Base-by-base conservation (phyloP, 2,888 invertebrate genomes). In the Diogma glabrata region DNA sequence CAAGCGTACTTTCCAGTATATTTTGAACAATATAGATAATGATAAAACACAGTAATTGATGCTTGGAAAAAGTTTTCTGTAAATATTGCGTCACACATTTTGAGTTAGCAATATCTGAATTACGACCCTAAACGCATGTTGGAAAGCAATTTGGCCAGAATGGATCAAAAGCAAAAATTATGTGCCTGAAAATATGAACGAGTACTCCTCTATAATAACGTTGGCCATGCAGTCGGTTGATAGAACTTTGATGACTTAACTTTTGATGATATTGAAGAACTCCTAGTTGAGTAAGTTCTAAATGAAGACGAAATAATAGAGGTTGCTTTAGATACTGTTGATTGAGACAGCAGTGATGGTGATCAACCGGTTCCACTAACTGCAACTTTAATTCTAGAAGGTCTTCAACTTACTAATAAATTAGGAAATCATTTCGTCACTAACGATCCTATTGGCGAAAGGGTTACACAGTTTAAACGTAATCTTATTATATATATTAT, bases 361-460 rank as follows among this genome's bases (percentile, higher is more conserved):
- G 53, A 56, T 49, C 53, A 57, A 54, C 51, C 51, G 53, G 50
- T 47, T 20, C 50, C 51, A 53, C 30, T 55, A 14, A 56, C 52
- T 49, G 55, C 36, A 56, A 53, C 51, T 54, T 52, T 51, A 55
- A 57, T 58, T 51, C 53, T 55, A 53, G 57, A 55, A 57, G 55
- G 57, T 12, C 56, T 60, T 55, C 56, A 59, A 56, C 55, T 59
- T 55, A 57, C 55, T 47, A 59, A 54, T 52, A 59, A 60, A 55
- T 56, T 61, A 51, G 57, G 53, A 56, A 47, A 57, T 49, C 55
- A 58, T 54, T 56, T 47, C 55, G 52, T 55, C 54, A 52, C 55
- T 56, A 60, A 57, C 52, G 58, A 53, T 56, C 54, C 57, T 47
- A 56, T 52, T 55, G 55, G 53, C 55, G 57, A 60, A 57, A 53